Evolutionary conservation across 2,113 vertebrate species (phyloP).

Genomic region (Elgaria multicarinata): DNA sequence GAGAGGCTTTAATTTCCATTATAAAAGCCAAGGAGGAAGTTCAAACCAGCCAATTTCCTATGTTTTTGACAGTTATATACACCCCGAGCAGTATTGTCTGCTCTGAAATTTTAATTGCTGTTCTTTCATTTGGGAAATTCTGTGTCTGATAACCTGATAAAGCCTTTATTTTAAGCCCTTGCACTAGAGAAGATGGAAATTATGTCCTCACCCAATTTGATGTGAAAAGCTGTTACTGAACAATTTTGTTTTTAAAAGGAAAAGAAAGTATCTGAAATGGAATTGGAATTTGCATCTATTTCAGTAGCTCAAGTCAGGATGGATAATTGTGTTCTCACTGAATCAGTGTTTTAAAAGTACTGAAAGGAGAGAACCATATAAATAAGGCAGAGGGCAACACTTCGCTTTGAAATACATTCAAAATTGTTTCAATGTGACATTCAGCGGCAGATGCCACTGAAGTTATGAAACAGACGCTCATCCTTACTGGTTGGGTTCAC

Average conservation of each 20-base stretch:
- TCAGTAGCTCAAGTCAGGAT: conserved; percentile 30
- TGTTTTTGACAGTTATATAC: conserved; percentile 56
- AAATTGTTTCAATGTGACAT: conserved; percentile 25
- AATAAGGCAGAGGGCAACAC: conserved; percentile 13
- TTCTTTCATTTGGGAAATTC: conserved; percentile 65
- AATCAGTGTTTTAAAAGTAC: conserved; percentile 23
- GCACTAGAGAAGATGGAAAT: conserved; percentile 51
- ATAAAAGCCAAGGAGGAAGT: conserved; percentile 52
- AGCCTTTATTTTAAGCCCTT: conserved; percentile 61
- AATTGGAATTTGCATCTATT: conserved; percentile 50
- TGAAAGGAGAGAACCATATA: background rate
- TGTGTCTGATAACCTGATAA: conserved; percentile 63
- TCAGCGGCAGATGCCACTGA: conserved; percentile 10
- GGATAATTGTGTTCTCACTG: conserved; percentile 29
- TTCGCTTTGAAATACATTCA: background rate
- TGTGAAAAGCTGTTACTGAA: conserved; percentile 50
- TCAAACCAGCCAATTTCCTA: conserved; percentile 63
- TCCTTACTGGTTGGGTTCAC: background rate
- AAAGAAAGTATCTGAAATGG: conserved; percentile 22
- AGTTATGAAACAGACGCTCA: background rate
- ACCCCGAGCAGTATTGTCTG: conserved; percentile 48
- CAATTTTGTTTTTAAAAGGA: conserved; percentile 16
- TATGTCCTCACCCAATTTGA: conserved; percentile 57
- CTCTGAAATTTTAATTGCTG: conserved; percentile 63
- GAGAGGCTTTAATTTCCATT: conserved; percentile 7